Base-by-base conservation (phyloP, 1,140 invertebrate species). In the Musca vetustissima region DNA sequence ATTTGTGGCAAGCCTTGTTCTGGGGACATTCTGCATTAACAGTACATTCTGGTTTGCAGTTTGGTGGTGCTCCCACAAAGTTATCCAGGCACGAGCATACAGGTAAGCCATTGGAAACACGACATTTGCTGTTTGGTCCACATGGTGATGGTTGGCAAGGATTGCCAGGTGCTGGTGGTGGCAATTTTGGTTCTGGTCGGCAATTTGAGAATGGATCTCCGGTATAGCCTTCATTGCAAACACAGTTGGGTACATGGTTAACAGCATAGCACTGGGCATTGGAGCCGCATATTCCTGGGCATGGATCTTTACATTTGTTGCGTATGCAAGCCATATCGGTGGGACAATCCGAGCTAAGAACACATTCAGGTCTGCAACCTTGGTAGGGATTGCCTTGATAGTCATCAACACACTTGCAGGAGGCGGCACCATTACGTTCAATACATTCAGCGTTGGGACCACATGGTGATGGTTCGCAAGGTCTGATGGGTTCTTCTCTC, bases 141-240 rank as follows among this genome's bases (percentile, higher is more conserved):
- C 93, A 95, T 4, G 92, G 92, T 13, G 90, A 92, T 69, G 91
- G 90, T 73, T 87, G 86, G 74, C 92, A 94, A 6, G 90, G 91
- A 83, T 90, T 79, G 1, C 53, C 65, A 0, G 71, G 67, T 13
- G 72, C 90, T 25, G 71, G 89, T 73, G 90, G 86, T 24, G 78
- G 82, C 15, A 84, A 76, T 61, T 73, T 73, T 28, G 83, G 80
- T 53, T 84, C 74, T 59, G 81, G 78, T 52, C 77, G 87, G 77
- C 93, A 94, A 73, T 88, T 88, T 74, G 89, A 89, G 80, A 92
- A 92, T 21, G 92, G 90, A 86, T 93, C 91, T 52, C 93, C 93
- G 14, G 89, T 89, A 71, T 87, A 92, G 50, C 90, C 91, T 67
- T 85, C 83, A 64, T 87, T 88, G 76, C 93, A 94, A 17, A 86